phyloP scores from a whole-genome alignment of 2,113 vertebrate species.

The Nycticebus coucang region DNA sequence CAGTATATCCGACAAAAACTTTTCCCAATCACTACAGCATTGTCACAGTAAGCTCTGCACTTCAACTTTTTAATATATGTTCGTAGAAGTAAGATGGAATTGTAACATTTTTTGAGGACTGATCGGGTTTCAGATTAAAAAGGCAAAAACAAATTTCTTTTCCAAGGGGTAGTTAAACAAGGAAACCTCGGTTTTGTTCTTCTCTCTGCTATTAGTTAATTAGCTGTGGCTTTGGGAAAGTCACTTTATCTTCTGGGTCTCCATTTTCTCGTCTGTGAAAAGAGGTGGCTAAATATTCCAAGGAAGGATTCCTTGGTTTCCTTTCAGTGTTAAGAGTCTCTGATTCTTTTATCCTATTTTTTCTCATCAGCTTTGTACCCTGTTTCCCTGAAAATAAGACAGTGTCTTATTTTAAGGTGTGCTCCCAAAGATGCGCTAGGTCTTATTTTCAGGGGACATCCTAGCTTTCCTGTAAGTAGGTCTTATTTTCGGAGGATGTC shows the following conservation, averaged over 20 bases:
- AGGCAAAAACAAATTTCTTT: not conserved
- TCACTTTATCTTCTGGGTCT: not conserved
- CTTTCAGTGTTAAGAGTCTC: not conserved
- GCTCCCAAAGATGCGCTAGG: no score
- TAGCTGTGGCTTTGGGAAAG: not conserved
- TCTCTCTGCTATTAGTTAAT: not conserved
- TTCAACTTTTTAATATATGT: not conserved
- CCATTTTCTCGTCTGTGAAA: not conserved
- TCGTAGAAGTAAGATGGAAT: not conserved
- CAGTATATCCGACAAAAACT: constrained; percentile 97
- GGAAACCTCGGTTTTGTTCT: not conserved
- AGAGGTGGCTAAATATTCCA: not conserved
- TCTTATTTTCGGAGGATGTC: no score
- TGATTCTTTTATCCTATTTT: not conserved
- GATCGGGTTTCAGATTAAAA: not conserved
- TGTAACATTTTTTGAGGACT: not conserved
- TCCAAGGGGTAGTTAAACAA: not conserved
- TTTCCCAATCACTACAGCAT: constrained; percentile 99
- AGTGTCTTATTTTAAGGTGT: no score
- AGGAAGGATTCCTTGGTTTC: not conserved
- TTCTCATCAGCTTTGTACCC: not conserved
- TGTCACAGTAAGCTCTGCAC: constrained; percentile 91
- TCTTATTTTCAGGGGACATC: no score
- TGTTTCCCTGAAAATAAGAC: no score
- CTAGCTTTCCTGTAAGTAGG: no score